Evolutionary conservation across 2,888 invertebrate species (phyloP).

Genomic region (Macropis europaea): DNA sequence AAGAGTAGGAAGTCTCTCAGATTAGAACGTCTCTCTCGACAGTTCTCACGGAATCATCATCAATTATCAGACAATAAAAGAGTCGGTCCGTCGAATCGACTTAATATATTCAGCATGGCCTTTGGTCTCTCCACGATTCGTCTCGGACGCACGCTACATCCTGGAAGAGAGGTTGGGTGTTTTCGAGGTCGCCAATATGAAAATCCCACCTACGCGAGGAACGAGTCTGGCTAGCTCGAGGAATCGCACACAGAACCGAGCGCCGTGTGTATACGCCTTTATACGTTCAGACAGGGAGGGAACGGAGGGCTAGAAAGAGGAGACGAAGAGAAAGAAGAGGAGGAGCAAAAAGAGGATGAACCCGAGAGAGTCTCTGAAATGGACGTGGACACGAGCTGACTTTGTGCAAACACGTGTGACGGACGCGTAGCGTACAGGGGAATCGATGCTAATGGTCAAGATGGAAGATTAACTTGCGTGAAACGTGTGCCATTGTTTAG

Average conservation of each 20-base stretch:
- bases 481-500: constrained; percentile 23
- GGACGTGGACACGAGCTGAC: constrained; percentile 10
- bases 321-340: constrained; percentile 3
- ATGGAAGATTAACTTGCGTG: constrained; percentile 25
- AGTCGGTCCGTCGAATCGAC: background rate
- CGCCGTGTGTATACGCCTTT: constrained; percentile 6
- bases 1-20: background rate
- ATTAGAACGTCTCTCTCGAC: background rate
- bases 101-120: constrained; percentile 25
- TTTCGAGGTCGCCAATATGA: constrained; percentile 40
- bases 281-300: background rate
- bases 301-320: background rate
- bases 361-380: background rate
- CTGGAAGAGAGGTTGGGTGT: constrained; percentile 27
- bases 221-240: background rate
- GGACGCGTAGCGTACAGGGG: constrained; percentile 31
- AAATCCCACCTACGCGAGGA: constrained; percentile 32
- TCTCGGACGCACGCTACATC: constrained; percentile 25
- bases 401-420: constrained; percentile 31
- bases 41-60: background rate
- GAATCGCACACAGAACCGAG: constrained; percentile 8
- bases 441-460: constrained; percentile 26
- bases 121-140: constrained; percentile 34
- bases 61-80: background rate
- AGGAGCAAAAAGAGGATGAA: constrained; percentile 10